A percentile compares a stretch with the other conserved stretches of the same genome.
These are phyloP conservation scores for Murina feae DNA, from an alignment of 2,113 vertebrate genomes.

Conservation along the genomic window DNA sequence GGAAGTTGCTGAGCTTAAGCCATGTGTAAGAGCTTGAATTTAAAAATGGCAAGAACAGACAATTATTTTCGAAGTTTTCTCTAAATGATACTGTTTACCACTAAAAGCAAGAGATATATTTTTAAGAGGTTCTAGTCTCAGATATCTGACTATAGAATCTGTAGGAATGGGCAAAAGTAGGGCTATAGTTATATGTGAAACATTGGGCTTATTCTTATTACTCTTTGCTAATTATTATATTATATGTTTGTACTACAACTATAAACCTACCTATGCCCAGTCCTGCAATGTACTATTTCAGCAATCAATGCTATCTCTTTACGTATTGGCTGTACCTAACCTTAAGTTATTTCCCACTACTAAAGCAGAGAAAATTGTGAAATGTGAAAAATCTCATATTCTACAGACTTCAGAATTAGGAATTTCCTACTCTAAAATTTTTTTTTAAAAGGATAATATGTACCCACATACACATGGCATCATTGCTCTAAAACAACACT, in stretches of 20 bases:
- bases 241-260: not conserved
- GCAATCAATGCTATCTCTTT: not conserved
- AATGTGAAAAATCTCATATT: not conserved
- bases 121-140: not conserved
- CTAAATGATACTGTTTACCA: not conserved
- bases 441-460: not conserved
- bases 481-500: not conserved
- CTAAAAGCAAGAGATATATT: not conserved
- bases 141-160: not conserved
- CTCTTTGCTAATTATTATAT: not conserved
- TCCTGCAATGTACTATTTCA: not conserved
- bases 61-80: not conserved
- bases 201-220: not conserved
- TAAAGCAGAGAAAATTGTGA: not conserved
- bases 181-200: too few species aligned
- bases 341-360: not conserved
- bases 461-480: fast-evolving
- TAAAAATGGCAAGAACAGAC: not conserved
- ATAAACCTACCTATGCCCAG: not conserved
- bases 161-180: not conserved
- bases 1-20: not conserved
- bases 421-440: not conserved
- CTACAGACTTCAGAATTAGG: not conserved
- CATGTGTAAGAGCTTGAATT: not conserved
- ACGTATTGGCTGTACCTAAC: not conserved